Evolutionary conservation across 1,140 invertebrate species (phyloP).

Genomic region (Zeugodacus cucurbitae): DNA sequence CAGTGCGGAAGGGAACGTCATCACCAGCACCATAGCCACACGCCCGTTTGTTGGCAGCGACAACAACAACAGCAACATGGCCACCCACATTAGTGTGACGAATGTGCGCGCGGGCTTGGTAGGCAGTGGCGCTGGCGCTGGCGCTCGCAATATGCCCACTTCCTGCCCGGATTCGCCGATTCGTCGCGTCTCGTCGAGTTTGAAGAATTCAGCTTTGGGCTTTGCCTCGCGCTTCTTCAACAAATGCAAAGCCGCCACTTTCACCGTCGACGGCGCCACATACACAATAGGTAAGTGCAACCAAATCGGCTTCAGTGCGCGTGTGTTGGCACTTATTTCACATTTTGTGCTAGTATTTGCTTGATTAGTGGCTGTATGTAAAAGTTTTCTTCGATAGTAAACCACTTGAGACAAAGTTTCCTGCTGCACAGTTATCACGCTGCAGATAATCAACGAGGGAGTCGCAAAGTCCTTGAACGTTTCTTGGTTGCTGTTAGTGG

Average conservation of each 20-base stretch:
- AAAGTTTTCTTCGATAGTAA: background rate
- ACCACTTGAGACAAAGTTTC: no score
- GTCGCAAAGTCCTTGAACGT: background rate
- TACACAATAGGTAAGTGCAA: slow-evolving; percentile 79
- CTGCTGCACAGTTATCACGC: no score
- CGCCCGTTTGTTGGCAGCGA: background rate
- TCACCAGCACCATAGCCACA: slow-evolving; percentile 1
- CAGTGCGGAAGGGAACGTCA: slow-evolving; percentile 12
- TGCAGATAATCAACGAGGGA: background rate
- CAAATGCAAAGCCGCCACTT: slow-evolving; percentile 82
- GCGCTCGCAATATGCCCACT: slow-evolving; percentile 43
- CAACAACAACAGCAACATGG: slow-evolving; percentile 41
- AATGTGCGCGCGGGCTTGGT: slow-evolving; percentile 40
- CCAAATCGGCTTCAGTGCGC: background rate
- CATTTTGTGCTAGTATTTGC: background rate
- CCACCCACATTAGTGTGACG: slow-evolving; percentile 49
- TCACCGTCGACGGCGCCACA: slow-evolving; percentile 80
- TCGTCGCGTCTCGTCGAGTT: slow-evolving; percentile 60
- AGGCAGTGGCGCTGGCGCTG: slow-evolving; percentile 42
- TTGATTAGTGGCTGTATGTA: background rate
- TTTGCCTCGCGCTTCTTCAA: slow-evolving; percentile 72
- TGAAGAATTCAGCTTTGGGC: slow-evolving; percentile 61
- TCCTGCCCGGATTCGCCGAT: slow-evolving; percentile 63
- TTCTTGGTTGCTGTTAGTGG: background rate
- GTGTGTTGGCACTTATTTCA: background rate